Conservation (phyloP, 1,140 invertebrate species). For the Drusus annulatus region DNA sequence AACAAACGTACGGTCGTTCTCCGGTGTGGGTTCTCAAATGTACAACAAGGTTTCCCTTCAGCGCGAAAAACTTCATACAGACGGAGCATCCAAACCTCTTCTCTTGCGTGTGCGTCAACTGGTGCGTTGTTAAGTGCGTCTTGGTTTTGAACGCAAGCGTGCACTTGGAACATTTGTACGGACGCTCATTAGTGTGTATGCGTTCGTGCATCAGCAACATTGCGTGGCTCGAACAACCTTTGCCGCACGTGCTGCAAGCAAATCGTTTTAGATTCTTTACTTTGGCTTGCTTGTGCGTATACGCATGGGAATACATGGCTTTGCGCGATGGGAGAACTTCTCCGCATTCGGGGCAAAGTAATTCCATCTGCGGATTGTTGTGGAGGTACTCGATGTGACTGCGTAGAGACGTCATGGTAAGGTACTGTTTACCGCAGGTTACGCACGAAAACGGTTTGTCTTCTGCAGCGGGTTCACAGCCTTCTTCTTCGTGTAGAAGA, state of each 20-base stretch:
- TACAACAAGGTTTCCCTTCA: slow-evolving; percentile 69
- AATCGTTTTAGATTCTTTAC: slow-evolving; percentile 63
- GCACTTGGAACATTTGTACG: slow-evolving; percentile 71
- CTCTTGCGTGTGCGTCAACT: slow-evolving; percentile 71
- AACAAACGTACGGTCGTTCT: slow-evolving; percentile 76
- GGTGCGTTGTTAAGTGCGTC: slow-evolving; percentile 72
- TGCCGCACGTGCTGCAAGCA: slow-evolving; percentile 66
- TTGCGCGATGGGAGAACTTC: slow-evolving; percentile 62
- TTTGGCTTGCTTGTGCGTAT: slow-evolving; percentile 61
- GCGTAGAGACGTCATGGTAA: slow-evolving; percentile 65
- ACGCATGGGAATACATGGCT: slow-evolving; percentile 62
- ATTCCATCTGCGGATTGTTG: slow-evolving; percentile 61
- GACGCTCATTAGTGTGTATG: slow-evolving; percentile 72
- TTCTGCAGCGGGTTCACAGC: slow-evolving; percentile 64
- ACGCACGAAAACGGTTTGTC: slow-evolving; percentile 69
- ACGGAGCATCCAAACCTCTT: slow-evolving; percentile 72
- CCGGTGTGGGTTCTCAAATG: slow-evolving; percentile 72
- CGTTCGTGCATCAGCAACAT: slow-evolving; percentile 74
- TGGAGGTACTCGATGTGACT: slow-evolving; percentile 68
- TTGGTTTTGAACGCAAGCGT: slow-evolving; percentile 72
- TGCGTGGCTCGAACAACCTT: slow-evolving; percentile 70
- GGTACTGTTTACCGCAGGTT: slow-evolving; percentile 71
- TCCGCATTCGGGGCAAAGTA: slow-evolving; percentile 63
- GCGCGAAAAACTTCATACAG: slow-evolving; percentile 71
- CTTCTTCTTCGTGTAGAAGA: slow-evolving; percentile 63